These are phyloP conservation scores for Mantis religiosa DNA, from an alignment of 2,888 invertebrate genomes.

Conservation along the genomic window DNA sequence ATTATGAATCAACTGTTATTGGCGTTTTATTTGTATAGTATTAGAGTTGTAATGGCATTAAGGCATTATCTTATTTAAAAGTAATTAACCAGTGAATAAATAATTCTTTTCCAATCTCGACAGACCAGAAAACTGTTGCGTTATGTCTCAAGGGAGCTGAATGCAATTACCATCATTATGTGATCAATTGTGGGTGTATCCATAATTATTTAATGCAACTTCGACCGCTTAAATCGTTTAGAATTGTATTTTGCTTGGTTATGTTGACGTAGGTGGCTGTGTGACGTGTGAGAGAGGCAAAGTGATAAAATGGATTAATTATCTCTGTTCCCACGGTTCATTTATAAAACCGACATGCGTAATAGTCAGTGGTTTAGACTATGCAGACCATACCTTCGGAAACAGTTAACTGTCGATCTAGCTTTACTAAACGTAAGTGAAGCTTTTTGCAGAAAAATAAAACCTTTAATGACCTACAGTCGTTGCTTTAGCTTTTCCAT, in stretches of 20 bases:
- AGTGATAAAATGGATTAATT: too few species aligned
- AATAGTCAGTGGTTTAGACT: too few species aligned
- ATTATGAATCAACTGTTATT: not conserved
- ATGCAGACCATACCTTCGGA: too few species aligned
- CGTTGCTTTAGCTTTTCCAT: too few species aligned
- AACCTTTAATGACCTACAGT: too few species aligned
- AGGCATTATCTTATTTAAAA: not conserved
- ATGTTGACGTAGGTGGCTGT: too few species aligned
- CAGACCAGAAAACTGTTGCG: not conserved
- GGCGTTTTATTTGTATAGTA: not conserved
- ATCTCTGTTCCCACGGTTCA: too few species aligned
- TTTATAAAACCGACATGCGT: too few species aligned
- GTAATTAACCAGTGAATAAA: not conserved
- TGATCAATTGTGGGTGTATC: not conserved
- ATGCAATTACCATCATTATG: not conserved
- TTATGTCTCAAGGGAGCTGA: not conserved
- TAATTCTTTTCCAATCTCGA: not conserved
- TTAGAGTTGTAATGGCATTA: not conserved
- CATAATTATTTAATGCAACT: not conserved
- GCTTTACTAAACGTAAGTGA: too few species aligned
- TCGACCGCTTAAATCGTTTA: not conserved
- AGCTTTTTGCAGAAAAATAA: too few species aligned
- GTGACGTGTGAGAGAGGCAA: too few species aligned
- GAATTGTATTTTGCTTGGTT: not conserved
- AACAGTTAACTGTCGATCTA: too few species aligned